Percentiles rank a stretch among this genome's conserved stretches.
phyloP scores from a whole-genome alignment of 2,113 vertebrate species.

The Puntigrus tetrazona region DNA sequence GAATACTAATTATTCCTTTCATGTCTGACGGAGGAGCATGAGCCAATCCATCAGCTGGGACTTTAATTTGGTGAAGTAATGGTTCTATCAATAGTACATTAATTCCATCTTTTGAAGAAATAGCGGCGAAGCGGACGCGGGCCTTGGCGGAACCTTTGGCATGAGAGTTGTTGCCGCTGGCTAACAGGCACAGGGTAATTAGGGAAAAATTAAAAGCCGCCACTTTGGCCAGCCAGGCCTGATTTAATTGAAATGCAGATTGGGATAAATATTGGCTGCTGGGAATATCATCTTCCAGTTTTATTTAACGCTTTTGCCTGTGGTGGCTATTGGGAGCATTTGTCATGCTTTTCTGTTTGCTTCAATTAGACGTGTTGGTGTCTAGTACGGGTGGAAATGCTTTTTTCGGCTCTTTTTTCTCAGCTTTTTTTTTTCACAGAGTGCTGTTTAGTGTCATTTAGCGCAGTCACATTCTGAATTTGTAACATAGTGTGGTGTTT shows the following conservation, averaged over 20 bases:
- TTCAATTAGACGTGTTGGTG: slow-evolving; percentile 32
- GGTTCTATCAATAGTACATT: slow-evolving; percentile 99
- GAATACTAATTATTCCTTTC: slow-evolving; percentile 99
- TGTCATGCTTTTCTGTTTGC: slow-evolving; percentile 47
- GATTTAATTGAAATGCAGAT: slow-evolving; percentile 94
- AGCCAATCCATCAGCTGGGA: slow-evolving; percentile 97
- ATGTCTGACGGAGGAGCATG: slow-evolving; percentile 92
- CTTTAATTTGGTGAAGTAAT: slow-evolving; percentile 99
- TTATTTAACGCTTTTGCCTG: slow-evolving; percentile 63
- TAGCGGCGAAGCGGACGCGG: slow-evolving; percentile 92
- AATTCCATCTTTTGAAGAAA: slow-evolving; percentile 99
- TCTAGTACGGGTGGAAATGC: background rate
- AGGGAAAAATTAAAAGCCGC: slow-evolving; percentile 93
- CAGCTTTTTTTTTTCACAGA: too few relatives aligned
- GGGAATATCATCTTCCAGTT: slow-evolving; percentile 64
- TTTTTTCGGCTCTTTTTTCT: background rate
- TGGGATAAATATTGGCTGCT: slow-evolving; percentile 78
- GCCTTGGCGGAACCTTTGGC: slow-evolving; percentile 81
- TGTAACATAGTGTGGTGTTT: background rate
- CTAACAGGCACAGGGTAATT: slow-evolving; percentile 90
- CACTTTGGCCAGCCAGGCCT: slow-evolving; percentile 83
- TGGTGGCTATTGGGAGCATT: slow-evolving; percentile 54
- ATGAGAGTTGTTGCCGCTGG: slow-evolving; percentile 84
- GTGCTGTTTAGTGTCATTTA: background rate
- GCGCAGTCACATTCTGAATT: background rate